Evolutionary conservation across 2,888 invertebrate genomes (phyloP), one percentile per base, ranked within the genome.

Genomic region (Macrosiphum euphorbiae): DNA sequence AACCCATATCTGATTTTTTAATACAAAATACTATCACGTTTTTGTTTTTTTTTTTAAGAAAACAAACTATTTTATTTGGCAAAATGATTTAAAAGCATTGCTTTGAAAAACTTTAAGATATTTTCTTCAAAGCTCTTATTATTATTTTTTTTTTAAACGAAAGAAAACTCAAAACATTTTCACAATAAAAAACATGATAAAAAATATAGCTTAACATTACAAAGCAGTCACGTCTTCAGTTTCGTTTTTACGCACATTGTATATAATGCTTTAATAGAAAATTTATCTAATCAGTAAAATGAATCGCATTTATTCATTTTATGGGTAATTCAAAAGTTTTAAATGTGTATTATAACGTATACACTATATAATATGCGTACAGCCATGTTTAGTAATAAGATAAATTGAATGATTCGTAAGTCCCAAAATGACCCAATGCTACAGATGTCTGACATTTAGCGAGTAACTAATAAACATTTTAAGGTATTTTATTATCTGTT

Each of bases 1-100:
- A 78, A 78, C 20, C 20, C 78, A 35, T 78, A 35, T 78, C 3
- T 41, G 8, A 35, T 35, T 78, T 55, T 78, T 35, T 78, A 78
- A 78, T 78, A 78, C 35, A 41, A 78, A 78, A 35, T 35, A 35
- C 35, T 35, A 35, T 47, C 41, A 41, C 41, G 4, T 61, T 61
- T 41, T 20, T 90, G 35, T 67, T 47, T 90, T 47, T n/a, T 47
- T 20, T 50, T 58, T 41, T 11, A 90, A 61, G 16, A 90, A 90
- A 90, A 90, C 78, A 90, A 50, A 35, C 28, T 67, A 78, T 26
- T 35, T 90, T 90, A 89, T 78, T 78, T 35, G 13, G 24, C 3
- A 24, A 90, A 90, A 26, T 47, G n/a, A 26, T 78, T 90, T 50
- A 90, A 90, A 50, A 90, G 50, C 67, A 90, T 90, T 90, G 50